Base-by-base conservation (phyloP, 2,888 invertebrate genomes). In the Drosophila lacicola region DNA sequence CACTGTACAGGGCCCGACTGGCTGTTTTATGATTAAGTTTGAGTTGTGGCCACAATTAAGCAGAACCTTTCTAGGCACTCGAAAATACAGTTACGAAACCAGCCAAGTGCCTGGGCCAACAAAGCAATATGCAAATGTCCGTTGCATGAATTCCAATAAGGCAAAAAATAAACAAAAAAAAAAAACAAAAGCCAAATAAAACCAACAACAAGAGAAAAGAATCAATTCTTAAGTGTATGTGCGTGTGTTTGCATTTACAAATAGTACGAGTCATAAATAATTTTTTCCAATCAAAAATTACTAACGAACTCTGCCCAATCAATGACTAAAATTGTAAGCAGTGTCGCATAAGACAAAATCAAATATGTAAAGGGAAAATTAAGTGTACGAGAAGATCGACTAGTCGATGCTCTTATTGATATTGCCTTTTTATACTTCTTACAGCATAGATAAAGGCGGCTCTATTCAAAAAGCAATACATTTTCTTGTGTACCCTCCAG, bases 71-170 rank as follows among this genome's bases (percentile, higher is more conserved):
- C 83, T 85, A 75, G 88, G 78, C 88, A 80, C 88, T 88, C 66
- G 58, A 80, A 74, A 76, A 83, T 84, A 86, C 85, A 87, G 89
- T 88, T 88, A 86, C 87, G 50, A 70, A 79, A 74, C 66, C 64
- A 69, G 80, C 70, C 87, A 78, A 89, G 80, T 86, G 70, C 62
- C 68, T 77, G 55, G 85, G 69, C 78, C 82, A 80, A 78, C 79
- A 86, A 81, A 85, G 70, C 85, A 83, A 82, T 85, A 90, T 88
- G 90, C 82, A 83, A 85, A 83, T 88, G 75, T 67, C 61, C 72
- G 66, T 74, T 82, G 77, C 89, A 83, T 85, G 84, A 89, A 89
- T 89, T 89, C 88, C 90, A 90, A 89, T 90, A 89, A 90, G 87
- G 87, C 80, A 78, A 78, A 88, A 82, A 81, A 61, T 45, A 74